These are phyloP conservation scores for Pelusios castaneus DNA, from an alignment of 2,113 vertebrate species.

Conservation along the genomic window DNA sequence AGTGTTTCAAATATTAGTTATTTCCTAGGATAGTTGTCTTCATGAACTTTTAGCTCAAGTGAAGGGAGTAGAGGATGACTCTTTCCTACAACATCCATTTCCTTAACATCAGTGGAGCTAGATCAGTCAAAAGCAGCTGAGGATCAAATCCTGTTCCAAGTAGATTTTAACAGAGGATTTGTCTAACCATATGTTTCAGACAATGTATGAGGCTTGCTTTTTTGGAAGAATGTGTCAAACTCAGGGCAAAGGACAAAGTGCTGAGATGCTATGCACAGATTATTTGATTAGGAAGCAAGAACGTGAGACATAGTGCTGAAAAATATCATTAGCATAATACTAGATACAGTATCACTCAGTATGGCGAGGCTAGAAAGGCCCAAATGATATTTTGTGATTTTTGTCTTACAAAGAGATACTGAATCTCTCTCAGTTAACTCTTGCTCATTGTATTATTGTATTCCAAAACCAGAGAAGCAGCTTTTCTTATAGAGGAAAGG, in stretches of 20 bases:
- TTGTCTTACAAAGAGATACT: not conserved
- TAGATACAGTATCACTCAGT: not conserved
- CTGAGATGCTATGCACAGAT: not conserved
- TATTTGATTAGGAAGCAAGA: not conserved
- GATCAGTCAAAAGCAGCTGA: not conserved
- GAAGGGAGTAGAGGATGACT: not conserved
- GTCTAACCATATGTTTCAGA: not conserved
- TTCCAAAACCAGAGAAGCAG: slow-evolving; percentile 16
- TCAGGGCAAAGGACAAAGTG: not conserved
- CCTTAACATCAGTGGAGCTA: not conserved
- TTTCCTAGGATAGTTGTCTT: not conserved
- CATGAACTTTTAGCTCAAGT: not conserved
- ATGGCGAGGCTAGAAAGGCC: not conserved
- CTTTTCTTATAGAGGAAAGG: not conserved
- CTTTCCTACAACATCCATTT: not conserved
- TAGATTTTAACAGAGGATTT: not conserved
- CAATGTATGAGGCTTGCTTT: not conserved
- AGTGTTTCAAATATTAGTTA: not conserved
- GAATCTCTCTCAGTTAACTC: not conserved
- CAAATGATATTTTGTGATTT: not conserved
- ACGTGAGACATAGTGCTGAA: not conserved
- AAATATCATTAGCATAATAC: not conserved
- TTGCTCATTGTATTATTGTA: not conserved
- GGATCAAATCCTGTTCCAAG: not conserved
- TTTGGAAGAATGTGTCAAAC: not conserved